A percentile compares a stretch with the other conserved stretches of the same genome.
Evolutionary conservation across 2,797 vertebrate genomes (phyloP).

Genomic region (Threskiornis aethiopicus): DNA sequence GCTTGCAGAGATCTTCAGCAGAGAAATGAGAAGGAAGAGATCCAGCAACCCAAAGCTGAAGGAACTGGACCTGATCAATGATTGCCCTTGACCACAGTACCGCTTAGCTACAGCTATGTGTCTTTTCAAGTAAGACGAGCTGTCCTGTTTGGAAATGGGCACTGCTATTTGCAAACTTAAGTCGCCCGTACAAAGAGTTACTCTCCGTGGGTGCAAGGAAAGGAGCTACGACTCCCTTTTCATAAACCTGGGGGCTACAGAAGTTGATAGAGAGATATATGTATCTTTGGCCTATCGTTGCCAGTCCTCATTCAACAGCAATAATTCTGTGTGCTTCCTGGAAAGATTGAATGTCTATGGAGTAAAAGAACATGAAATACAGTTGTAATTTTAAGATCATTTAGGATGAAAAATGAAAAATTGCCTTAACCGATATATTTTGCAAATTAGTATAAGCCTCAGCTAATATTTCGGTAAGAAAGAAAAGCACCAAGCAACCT

Average conservation of each 20-base stretch:
- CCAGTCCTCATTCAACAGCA: neutral
- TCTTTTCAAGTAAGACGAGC: neutral
- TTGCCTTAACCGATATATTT: neutral
- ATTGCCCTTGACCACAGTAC: neutral
- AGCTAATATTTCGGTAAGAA: neutral
- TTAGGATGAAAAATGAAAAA: neutral
- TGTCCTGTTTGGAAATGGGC: fast-evolving
- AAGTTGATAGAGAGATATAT: neutral
- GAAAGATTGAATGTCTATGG: neutral
- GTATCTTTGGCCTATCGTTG: neutral
- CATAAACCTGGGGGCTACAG: neutral
- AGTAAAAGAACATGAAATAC: neutral
- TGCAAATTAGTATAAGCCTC: neutral
- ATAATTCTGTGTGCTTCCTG: neutral
- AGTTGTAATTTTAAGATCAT: neutral
- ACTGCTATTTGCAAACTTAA: neutral
- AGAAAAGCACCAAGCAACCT: neutral
- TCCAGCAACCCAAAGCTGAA: neutral
- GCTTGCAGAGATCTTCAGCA: neutral
- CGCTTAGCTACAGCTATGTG: neutral
- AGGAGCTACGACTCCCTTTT: neutral
- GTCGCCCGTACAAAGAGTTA: neutral
- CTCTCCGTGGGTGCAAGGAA: neutral
- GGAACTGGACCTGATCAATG: neutral
- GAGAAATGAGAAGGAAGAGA: neutral